A percentile compares a stretch with the other conserved stretches of the same genome.
Conservation (phyloP, 35 echinoderm and acorn worm genomes). For the Acanthaster planci region DNA sequence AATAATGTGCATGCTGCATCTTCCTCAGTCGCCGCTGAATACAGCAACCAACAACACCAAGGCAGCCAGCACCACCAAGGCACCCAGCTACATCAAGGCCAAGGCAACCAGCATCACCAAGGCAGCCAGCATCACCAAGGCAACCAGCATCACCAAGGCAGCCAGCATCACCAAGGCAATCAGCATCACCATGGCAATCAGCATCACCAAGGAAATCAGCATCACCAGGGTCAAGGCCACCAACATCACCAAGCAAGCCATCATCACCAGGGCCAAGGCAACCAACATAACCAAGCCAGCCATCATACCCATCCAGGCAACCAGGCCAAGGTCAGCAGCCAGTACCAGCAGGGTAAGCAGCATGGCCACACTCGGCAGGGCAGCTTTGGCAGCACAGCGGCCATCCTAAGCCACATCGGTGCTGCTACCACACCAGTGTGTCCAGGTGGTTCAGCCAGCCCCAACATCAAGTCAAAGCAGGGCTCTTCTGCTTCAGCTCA, state of each 20-base stretch:
- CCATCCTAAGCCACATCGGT: not conserved
- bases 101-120: too few species aligned
- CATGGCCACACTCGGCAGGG: slow-evolving; percentile 15
- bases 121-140: not conserved
- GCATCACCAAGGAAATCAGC: not conserved
- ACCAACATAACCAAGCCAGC: not conserved
- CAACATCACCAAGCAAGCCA: not conserved
- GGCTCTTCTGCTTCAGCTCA: not conserved
- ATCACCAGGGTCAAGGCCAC: too few species aligned
- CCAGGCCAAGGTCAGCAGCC: slow-evolving; percentile 1
- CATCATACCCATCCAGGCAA: not conserved
- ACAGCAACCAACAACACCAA: not conserved
- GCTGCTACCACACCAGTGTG: not conserved
- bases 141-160: not conserved
- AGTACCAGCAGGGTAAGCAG: slow-evolving; percentile 24
- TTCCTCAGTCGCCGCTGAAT: not conserved
- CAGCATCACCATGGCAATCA: slow-evolving; percentile 5
- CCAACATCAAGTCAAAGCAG: not conserved
- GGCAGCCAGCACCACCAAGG: not conserved
- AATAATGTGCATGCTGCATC: not conserved
- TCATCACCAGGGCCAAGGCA: too few species aligned
- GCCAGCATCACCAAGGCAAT: slow-evolving; percentile 4
- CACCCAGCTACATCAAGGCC: too few species aligned
- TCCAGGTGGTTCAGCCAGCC: not conserved
- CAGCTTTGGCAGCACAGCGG: slow-evolving; percentile 14